These are phyloP conservation scores for Phymastichus coffea DNA, from an alignment of 1,140 invertebrate genomes.

Conservation along the genomic window DNA sequence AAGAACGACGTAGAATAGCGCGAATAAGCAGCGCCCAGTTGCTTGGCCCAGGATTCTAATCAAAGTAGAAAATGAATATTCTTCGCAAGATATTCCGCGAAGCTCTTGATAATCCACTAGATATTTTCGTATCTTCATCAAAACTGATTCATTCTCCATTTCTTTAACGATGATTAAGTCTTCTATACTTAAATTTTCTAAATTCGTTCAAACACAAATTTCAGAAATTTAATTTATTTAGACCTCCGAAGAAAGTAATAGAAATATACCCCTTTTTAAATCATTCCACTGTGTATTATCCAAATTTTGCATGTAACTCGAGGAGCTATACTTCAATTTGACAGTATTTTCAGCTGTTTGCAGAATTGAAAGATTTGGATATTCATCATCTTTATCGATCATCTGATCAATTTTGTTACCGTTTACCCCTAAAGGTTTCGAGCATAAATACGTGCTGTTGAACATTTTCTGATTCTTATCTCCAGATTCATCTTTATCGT, in stretches of 20 bases:
- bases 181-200: slow-evolving; percentile 1
- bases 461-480: neutral
- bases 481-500: neutral
- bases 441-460: neutral
- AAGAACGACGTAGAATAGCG: slow-evolving; percentile 42
- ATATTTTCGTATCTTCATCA: slow-evolving; percentile 37
- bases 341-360: no score
- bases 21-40: slow-evolving; percentile 42
- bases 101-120: slow-evolving; percentile 46
- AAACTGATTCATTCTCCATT: slow-evolving; percentile 11
- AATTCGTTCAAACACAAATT: no score
- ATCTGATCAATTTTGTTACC: neutral
- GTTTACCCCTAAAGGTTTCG: neutral
- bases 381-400: neutral
- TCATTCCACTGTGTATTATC: no score
- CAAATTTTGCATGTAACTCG: no score
- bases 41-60: slow-evolving; percentile 45
- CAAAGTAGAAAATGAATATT: slow-evolving; percentile 44
- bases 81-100: slow-evolving; percentile 37
- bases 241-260: no score
- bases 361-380: neutral
- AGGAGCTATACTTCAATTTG: no score
- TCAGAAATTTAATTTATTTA: neutral
- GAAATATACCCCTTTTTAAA: slow-evolving; percentile 3
- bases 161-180: slow-evolving; percentile 4